Conservation (phyloP, 2,888 invertebrate species). For the Thyatira batis region DNA sequence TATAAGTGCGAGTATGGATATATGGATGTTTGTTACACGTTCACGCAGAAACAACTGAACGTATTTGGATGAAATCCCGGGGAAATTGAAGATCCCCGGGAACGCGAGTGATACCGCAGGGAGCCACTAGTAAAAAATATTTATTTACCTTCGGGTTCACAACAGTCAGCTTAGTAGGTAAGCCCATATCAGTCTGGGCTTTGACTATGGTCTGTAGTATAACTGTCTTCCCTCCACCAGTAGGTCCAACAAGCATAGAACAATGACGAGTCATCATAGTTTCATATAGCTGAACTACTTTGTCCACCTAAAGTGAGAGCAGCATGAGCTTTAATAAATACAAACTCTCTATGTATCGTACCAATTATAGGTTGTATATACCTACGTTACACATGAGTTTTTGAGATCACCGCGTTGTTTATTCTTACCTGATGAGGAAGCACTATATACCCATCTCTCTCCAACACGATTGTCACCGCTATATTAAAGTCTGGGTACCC, state of each 20-base stretch:
- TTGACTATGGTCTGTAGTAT: slow-evolving; percentile 90
- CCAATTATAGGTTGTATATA: not conserved
- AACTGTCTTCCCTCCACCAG: slow-evolving; percentile 95
- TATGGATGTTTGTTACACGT: no score
- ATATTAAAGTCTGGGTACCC: slow-evolving; percentile 93
- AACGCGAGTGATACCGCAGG: no score
- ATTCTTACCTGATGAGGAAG: slow-evolving; percentile 62
- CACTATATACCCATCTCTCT: slow-evolving; percentile 86
- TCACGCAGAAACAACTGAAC: no score
- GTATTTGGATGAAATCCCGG: no score
- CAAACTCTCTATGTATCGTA: no score
- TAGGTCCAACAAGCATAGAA: slow-evolving; percentile 95
- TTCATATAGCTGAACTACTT: slow-evolving; percentile 95
- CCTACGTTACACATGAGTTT: not conserved
- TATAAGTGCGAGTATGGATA: no score
- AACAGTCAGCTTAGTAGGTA: slow-evolving; percentile 89
- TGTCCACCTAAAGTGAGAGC: slow-evolving; percentile 85
- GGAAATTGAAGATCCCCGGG: no score
- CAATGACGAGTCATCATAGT: slow-evolving; percentile 97
- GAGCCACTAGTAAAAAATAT: no score
- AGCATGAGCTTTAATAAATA: no score
- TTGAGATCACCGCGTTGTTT: not conserved
- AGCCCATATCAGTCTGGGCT: slow-evolving; percentile 88
- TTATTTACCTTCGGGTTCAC: slow-evolving; percentile 94
- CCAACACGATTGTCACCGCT: slow-evolving; percentile 87